A percentile compares a stretch with the other conserved stretches of the same genome.
Conservation (phyloP, 2,797 vertebrate genomes). For the Antrozous pallidus region DNA sequence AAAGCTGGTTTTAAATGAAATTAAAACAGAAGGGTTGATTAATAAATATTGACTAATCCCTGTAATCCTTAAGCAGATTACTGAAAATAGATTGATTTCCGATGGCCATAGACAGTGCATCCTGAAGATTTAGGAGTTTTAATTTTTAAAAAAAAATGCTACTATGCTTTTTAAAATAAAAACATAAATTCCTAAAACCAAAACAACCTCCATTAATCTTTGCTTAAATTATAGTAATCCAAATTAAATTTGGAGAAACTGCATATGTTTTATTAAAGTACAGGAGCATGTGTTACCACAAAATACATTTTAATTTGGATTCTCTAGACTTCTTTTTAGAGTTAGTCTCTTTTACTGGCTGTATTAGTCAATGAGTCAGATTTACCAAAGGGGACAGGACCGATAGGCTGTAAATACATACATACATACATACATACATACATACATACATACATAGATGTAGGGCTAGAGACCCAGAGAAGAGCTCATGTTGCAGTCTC, state of each 20-base stretch:
- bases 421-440: not conserved
- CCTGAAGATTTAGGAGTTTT: not conserved
- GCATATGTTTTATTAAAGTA: not conserved
- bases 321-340: not conserved
- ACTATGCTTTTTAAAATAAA: constrained; percentile 23
- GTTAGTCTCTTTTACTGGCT: not conserved
- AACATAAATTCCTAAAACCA: not conserved
- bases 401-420: not conserved
- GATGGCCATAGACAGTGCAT: not conserved
- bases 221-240: not conserved
- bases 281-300: not conserved
- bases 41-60: constrained; percentile 55
- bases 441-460: not conserved
- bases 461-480: not conserved
- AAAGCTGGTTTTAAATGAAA: constrained; percentile 44
- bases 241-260: not conserved
- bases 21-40: constrained; percentile 56
- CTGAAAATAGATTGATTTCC: constrained; percentile 57
- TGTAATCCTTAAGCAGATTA: constrained; percentile 66
- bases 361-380: not conserved
- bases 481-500: not conserved
- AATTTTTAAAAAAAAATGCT: not conserved
- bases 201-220: not conserved
- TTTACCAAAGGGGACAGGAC: not conserved
- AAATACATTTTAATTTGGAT: not conserved